phyloP scores from a whole-genome alignment of 2,797 vertebrate genomes.

The Perdix hodgsoniae region DNA sequence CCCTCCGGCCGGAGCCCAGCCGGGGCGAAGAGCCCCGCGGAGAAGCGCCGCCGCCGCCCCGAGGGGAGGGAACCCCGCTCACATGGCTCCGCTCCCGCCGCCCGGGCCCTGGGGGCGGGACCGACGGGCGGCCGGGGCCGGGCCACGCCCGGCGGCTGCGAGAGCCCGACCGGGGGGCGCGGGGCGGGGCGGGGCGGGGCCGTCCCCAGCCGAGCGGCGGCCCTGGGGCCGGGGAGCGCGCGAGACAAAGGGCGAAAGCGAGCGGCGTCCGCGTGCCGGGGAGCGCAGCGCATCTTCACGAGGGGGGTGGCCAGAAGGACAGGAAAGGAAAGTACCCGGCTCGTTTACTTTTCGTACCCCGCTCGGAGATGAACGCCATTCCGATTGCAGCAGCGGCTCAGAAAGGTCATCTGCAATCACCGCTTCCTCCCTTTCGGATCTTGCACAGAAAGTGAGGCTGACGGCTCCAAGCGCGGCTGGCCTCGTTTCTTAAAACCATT shows the following conservation, averaged over 20 bases:
- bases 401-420: background rate
- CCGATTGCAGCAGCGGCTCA: background rate
- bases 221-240: background rate
- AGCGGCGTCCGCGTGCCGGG: background rate
- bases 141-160: slow-evolving; percentile 55
- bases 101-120: slow-evolving; percentile 55
- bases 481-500: background rate
- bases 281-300: background rate
- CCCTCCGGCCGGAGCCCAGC: background rate
- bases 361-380: background rate
- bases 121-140: slow-evolving; percentile 78
- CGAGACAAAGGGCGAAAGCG: background rate
- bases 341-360: background rate
- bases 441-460: background rate
- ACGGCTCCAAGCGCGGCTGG: background rate
- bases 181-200: background rate
- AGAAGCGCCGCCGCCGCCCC: background rate
- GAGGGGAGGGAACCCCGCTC: background rate
- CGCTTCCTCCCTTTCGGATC: background rate
- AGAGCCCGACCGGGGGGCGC: background rate
- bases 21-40: background rate
- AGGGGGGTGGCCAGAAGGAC: background rate
- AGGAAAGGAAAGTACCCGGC: background rate
- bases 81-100: background rate
- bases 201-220: background rate